Evolutionary conservation across 2,888 invertebrate species (phyloP).

Genomic region (Dendrolimus houi): DNA sequence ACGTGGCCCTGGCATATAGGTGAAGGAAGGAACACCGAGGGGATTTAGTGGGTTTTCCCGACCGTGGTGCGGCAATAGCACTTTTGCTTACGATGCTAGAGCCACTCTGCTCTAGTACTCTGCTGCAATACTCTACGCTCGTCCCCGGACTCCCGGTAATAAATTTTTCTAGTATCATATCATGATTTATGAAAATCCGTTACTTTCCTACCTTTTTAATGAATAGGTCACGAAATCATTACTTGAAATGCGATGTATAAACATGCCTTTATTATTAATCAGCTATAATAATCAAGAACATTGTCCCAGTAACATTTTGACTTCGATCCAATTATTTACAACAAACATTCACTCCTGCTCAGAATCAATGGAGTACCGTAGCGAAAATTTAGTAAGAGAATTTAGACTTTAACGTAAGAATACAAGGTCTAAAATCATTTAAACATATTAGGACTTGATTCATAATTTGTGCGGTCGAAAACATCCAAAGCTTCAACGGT

Average conservation of each 20-base stretch:
- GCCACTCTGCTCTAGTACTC: too few relatives aligned
- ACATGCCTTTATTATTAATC: neutral
- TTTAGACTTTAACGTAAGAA: neutral
- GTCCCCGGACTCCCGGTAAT: too few relatives aligned
- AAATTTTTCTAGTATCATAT: too few relatives aligned
- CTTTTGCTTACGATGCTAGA: too few relatives aligned
- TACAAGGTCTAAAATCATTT: neutral
- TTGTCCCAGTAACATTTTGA: conserved; percentile 9
- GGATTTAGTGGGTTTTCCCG: too few relatives aligned
- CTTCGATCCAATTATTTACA: neutral
- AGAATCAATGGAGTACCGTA: neutral
- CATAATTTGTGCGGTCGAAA: neutral
- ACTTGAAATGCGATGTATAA: neutral
- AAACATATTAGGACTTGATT: neutral
- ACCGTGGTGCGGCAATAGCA: too few relatives aligned
- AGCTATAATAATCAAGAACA: neutral
- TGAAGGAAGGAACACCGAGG: too few relatives aligned
- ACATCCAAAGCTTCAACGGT: neutral
- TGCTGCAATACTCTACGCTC: too few relatives aligned
- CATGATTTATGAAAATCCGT: too few relatives aligned
- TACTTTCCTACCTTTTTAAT: neutral
- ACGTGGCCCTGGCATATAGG: too few relatives aligned
- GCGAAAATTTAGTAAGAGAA: neutral
- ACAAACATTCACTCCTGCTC: neutral
- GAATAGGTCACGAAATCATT: neutral